Percentiles rank a stretch among this genome's conserved stretches.
These are phyloP conservation scores for Drosophila busckii DNA, from an alignment of 1,140 invertebrate genomes.

Conservation along the genomic window DNA sequence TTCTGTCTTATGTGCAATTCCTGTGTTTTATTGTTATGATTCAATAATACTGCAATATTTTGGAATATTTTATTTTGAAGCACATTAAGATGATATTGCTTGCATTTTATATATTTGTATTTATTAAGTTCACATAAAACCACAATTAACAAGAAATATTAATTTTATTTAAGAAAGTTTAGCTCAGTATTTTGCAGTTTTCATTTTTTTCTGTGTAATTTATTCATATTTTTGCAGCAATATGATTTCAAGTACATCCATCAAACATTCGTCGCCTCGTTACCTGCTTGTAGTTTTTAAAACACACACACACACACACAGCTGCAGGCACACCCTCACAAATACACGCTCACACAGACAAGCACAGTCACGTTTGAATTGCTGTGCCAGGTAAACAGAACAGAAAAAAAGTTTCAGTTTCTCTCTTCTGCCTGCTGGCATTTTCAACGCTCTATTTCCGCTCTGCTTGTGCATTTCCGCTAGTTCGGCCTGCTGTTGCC, in stretches of 20 bases:
- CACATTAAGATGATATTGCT: too few relatives aligned
- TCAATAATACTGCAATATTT: too few relatives aligned
- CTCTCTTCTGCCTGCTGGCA: constrained; percentile 23
- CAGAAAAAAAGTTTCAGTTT: too few relatives aligned
- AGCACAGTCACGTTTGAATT: not conserved
- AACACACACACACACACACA: constrained; percentile 14
- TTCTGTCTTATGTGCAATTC: too few relatives aligned
- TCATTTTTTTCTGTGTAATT: too few relatives aligned
- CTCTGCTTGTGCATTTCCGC: constrained; percentile 54
- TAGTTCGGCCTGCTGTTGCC: constrained; percentile 17
- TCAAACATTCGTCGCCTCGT: constrained; percentile 55
- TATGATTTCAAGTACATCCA: constrained; percentile 66
- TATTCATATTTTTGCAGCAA: too few relatives aligned
- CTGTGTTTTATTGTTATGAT: too few relatives aligned
- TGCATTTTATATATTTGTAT: too few relatives aligned
- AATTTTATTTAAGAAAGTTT: too few relatives aligned
- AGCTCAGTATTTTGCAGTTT: constrained; percentile 1
- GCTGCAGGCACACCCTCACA: not conserved
- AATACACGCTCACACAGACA: not conserved
- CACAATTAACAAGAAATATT: too few relatives aligned
- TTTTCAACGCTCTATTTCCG: constrained; percentile 52
- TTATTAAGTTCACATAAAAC: too few relatives aligned
- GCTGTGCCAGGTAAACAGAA: constrained; percentile 35
- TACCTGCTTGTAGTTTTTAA: constrained; percentile 23
- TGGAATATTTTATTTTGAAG: too few relatives aligned